A percentile compares a stretch with the other conserved stretches of the same genome.
These are phyloP conservation scores for Heteractis magnifica DNA, from an alignment of 92 coral and sea anemone genomes.

Conservation along the genomic window DNA sequence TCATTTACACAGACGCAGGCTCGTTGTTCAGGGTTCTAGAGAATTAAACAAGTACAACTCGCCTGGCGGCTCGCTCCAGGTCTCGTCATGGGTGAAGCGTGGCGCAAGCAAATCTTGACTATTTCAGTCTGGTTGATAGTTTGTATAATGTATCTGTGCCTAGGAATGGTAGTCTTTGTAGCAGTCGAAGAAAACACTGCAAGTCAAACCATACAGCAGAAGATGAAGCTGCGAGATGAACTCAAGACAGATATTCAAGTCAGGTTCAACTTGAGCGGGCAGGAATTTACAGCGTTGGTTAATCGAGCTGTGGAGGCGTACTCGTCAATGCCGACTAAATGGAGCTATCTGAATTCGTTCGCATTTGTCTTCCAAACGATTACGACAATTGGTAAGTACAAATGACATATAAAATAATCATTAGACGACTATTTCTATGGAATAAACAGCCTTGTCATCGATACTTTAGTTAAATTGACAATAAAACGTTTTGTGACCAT, in stretches of 20 bases:
- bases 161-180: slow-evolving; percentile 35
- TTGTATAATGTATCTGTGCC: slow-evolving; percentile 16
- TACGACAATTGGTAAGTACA: slow-evolving; percentile 38
- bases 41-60: not conserved
- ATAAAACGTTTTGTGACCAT: too few relatives aligned
- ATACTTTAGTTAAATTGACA: too few relatives aligned
- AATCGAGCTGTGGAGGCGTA: slow-evolving; percentile 13
- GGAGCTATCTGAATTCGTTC: slow-evolving; percentile 23
- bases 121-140: slow-evolving; percentile 9
- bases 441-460: too few relatives aligned
- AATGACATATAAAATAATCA: not conserved
- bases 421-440: too few relatives aligned
- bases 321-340: not conserved
- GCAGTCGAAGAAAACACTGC: slow-evolving; percentile 24
- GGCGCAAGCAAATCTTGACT: not conserved
- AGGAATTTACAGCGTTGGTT: slow-evolving; percentile 1
- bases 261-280: slow-evolving; percentile 26
- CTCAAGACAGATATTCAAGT: not conserved
- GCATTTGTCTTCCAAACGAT: slow-evolving; percentile 27
- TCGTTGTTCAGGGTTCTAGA: not conserved
- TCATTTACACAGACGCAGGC: not conserved
- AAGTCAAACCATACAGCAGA: slow-evolving; percentile 3
- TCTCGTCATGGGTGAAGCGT: not conserved
- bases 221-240: not conserved
- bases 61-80: not conserved